Evolutionary conservation across 2,888 invertebrate species (phyloP).

Genomic region (Rhamphomyia laevipes): DNA sequence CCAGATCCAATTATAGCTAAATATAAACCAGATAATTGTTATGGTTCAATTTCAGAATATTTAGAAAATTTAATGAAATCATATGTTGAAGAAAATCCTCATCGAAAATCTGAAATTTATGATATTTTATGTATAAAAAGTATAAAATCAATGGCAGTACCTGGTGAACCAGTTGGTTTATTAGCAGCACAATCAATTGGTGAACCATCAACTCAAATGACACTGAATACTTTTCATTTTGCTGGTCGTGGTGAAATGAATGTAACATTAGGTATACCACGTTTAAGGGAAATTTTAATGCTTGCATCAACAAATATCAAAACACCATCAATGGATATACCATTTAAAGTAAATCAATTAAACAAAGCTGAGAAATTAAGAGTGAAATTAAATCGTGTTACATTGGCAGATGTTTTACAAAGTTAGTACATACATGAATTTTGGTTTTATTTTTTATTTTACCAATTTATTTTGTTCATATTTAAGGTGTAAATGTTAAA

Average conservation of each 20-base stretch:
- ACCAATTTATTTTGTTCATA: not conserved
- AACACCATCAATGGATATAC: conserved; percentile 94
- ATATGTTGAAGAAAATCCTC: conserved; percentile 42
- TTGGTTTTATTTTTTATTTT: not conserved
- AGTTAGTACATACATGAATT: conserved; percentile 25
- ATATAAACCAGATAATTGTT: conserved; percentile 60
- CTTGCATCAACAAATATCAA: conserved; percentile 84
- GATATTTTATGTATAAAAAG: conserved; percentile 66
- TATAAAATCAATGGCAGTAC: conserved; percentile 63
- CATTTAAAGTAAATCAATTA: conserved; percentile 50
- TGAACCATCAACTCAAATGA: conserved; percentile 99
- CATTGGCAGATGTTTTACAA: conserved; percentile 66
- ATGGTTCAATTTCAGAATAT: conserved; percentile 76
- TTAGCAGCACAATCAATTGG: conserved; percentile 97
- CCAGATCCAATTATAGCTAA: conserved; percentile 65
- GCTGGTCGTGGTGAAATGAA: conserved; percentile 99
- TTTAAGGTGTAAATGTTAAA: conserved; percentile 29
- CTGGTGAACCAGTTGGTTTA: conserved; percentile 87
- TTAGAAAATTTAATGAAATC: conserved; percentile 54
- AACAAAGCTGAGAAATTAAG: conserved; percentile 55
- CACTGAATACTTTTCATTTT: conserved; percentile 98
- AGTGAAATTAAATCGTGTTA: conserved; percentile 63
- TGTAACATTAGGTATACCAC: conserved; percentile 98
- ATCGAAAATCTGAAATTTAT: conserved; percentile 41
- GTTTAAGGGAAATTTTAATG: conserved; percentile 94